Evolutionary conservation across 2,888 invertebrate genomes (phyloP).

Genomic region (Siphlonurus alternatus): DNA sequence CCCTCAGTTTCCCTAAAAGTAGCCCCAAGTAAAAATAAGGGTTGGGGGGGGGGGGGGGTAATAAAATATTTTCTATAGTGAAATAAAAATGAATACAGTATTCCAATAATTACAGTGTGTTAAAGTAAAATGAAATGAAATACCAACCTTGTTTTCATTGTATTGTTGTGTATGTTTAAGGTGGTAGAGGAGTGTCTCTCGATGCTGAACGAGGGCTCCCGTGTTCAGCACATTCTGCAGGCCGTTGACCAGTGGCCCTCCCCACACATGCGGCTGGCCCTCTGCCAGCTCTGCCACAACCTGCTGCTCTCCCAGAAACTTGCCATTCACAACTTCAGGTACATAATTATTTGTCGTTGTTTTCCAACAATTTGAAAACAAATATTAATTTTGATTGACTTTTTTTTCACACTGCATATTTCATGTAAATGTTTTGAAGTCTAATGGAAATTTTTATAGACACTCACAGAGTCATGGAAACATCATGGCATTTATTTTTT

Average conservation of each 20-base stretch:
- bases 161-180: constrained; percentile 12
- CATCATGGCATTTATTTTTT: too few relatives aligned
- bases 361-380: constrained; percentile 4
- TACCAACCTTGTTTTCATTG: too few relatives aligned
- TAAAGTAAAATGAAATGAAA: too few relatives aligned
- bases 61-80: too few relatives aligned
- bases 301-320: constrained; percentile 62
- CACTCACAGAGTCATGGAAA: too few relatives aligned
- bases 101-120: too few relatives aligned
- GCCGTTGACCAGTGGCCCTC: constrained; percentile 29
- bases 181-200: constrained; percentile 37
- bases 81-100: too few relatives aligned
- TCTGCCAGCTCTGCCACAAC: constrained; percentile 69
- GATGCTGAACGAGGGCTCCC: constrained; percentile 45
- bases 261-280: constrained; percentile 39
- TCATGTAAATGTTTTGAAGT: too few relatives aligned
- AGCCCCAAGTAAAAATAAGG: too few relatives aligned
- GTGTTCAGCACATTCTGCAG: constrained; percentile 34
- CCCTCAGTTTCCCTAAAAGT: too few relatives aligned
- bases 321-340: constrained; percentile 75
- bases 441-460: too few relatives aligned
- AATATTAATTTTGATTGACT: background rate
- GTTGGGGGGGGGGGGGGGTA: too few relatives aligned
- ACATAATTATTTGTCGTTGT: constrained; percentile 18
- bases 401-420: constrained; percentile 9